Evolutionary conservation across 2,113 vertebrate species (phyloP).

Genomic region (Gambusia affinis): DNA sequence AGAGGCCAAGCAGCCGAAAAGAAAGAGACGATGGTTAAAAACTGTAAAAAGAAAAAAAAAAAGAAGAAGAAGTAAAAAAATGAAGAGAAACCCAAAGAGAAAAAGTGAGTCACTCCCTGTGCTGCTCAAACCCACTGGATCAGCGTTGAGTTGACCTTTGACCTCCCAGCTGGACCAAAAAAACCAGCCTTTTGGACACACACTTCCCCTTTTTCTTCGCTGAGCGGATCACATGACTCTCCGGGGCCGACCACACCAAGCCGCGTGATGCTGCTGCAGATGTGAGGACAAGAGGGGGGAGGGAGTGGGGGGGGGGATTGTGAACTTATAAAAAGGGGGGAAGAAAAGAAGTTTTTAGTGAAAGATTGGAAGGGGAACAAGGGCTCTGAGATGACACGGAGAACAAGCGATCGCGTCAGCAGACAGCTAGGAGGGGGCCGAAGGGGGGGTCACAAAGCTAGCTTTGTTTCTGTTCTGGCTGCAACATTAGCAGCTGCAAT

Average conservation of each 20-base stretch:
- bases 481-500: slow-evolving; percentile 82
- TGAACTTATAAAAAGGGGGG: slow-evolving; percentile 43
- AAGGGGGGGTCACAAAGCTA: slow-evolving; percentile 75
- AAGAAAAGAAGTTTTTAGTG: slow-evolving; percentile 74
- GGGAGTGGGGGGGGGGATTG: slow-evolving; percentile 13
- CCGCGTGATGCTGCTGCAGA: slow-evolving; percentile 80
- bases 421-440: slow-evolving; percentile 46
- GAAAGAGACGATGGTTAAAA: slow-evolving; percentile 30
- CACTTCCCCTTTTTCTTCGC: slow-evolving; percentile 71
- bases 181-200: slow-evolving; percentile 61
- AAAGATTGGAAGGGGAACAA: slow-evolving; percentile 68
- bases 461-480: slow-evolving; percentile 78
- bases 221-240: slow-evolving; percentile 74
- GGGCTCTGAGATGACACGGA: slow-evolving; percentile 62
- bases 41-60: slow-evolving; percentile 6
- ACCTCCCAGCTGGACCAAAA: slow-evolving; percentile 70
- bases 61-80: slow-evolving; percentile 1
- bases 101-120: slow-evolving; percentile 42
- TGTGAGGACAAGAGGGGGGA: slow-evolving; percentile 57
- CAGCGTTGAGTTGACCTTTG: slow-evolving; percentile 62
- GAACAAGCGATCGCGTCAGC: slow-evolving; percentile 77
- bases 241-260: slow-evolving; percentile 43
- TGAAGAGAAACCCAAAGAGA: slow-evolving; percentile 5
- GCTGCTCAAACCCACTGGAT: slow-evolving; percentile 60
- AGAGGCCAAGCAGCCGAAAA: slow-evolving; percentile 34